These are phyloP conservation scores for Glyptemys insculpta DNA, from an alignment of 2,797 vertebrate genomes.

Conservation along the genomic window DNA sequence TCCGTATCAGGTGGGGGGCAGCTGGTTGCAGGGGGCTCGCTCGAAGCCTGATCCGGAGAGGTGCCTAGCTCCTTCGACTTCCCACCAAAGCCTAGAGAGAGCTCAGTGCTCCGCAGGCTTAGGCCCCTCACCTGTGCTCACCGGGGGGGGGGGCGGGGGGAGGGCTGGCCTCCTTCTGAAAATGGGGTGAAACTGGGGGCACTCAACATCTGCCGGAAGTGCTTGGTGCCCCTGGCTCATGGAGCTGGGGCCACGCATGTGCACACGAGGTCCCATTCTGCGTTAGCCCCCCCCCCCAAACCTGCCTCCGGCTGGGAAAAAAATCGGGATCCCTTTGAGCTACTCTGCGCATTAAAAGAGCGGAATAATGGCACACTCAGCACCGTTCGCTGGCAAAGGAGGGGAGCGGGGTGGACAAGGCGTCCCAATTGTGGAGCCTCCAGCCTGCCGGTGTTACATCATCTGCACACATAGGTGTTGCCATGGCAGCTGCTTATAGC, in stretches of 20 bases:
- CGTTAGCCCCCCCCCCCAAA: background rate
- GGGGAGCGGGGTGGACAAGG: slow-evolving; percentile 18
- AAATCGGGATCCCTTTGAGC: slow-evolving; percentile 65
- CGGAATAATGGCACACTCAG: slow-evolving; percentile 77
- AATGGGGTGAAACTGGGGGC: background rate
- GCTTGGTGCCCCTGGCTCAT: background rate
- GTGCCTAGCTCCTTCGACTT: background rate
- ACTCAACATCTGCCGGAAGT: background rate
- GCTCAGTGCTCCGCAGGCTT: background rate
- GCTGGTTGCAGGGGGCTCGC: background rate
- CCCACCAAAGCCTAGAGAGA: background rate
- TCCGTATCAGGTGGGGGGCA: background rate
- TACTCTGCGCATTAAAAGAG: slow-evolving; percentile 70
- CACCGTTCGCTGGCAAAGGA: slow-evolving; percentile 65
- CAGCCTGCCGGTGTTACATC: slow-evolving; percentile 85
- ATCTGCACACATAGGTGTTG: slow-evolving; percentile 94
- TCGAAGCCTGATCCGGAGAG: too few relatives aligned
- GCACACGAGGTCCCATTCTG: background rate
- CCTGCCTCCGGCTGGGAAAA: slow-evolving; percentile 54
- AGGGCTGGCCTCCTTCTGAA: background rate
- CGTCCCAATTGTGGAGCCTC: slow-evolving; percentile 71
- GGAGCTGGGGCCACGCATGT: too few relatives aligned
- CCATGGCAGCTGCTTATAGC: slow-evolving; percentile 91
- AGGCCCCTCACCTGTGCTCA: background rate
- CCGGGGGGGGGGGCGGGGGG: too few relatives aligned